Evolutionary conservation across 1,140 invertebrate species (phyloP).

Genomic region (Metaphire vulgaris): DNA sequence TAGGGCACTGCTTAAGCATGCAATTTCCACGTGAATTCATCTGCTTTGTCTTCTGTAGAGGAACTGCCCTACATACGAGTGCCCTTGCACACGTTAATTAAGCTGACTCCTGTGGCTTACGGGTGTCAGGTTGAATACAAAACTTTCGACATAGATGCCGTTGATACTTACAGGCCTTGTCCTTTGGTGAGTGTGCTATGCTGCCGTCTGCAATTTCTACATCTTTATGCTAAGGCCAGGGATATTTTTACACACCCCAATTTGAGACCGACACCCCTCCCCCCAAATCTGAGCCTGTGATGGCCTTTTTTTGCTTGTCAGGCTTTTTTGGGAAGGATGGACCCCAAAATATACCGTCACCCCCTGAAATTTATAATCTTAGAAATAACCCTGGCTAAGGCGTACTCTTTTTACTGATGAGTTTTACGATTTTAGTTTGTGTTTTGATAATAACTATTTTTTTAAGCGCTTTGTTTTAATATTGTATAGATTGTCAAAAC

Average conservation of each 20-base stretch:
- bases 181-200: constrained; percentile 2
- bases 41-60: too few relatives aligned
- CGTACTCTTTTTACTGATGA: too few relatives aligned
- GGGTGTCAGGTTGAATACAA: constrained; percentile 90
- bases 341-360: not conserved
- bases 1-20: too few relatives aligned
- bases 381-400: too few relatives aligned
- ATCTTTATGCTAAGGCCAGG: too few relatives aligned
- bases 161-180: constrained; percentile 64
- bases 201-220: too few relatives aligned
- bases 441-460: too few relatives aligned
- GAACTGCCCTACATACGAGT: constrained; percentile 89
- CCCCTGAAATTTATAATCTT: not conserved
- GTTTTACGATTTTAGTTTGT: too few relatives aligned
- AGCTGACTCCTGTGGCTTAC: constrained; percentile 91
- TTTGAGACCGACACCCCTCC: not conserved
- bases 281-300: not conserved
- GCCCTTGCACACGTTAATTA: constrained; percentile 94
- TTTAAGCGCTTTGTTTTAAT: too few relatives aligned
- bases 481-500: too few relatives aligned
- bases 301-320: not conserved
- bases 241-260: too few relatives aligned
- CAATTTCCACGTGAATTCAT: too few relatives aligned
- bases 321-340: not conserved
- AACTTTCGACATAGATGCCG: constrained; percentile 73